A percentile compares a stretch with the other conserved stretches of the same genome.
These are phyloP conservation scores for Aldrovandia affinis DNA, from an alignment of 2,797 vertebrate genomes.

Conservation along the genomic window DNA sequence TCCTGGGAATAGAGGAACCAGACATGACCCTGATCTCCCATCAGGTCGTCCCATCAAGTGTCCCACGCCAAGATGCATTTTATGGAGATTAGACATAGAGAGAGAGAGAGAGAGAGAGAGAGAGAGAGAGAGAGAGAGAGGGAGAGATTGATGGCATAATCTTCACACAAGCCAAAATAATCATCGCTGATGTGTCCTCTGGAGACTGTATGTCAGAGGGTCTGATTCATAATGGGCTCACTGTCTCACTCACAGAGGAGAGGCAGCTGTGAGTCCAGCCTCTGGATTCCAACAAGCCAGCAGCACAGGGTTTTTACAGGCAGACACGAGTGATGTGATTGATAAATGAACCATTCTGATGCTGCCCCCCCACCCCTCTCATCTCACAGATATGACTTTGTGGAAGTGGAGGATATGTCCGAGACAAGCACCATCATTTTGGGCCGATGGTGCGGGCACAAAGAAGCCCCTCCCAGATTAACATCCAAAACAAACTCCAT, in stretches of 20 bases:
- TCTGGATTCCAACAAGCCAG: no score
- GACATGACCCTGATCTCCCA: background rate
- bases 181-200: background rate
- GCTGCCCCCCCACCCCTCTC: background rate
- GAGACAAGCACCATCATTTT: constrained; percentile 88
- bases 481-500: constrained; percentile 87
- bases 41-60: constrained; percentile 13
- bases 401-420: constrained; percentile 91
- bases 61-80: background rate
- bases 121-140: constrained; percentile 8
- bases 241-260: background rate
- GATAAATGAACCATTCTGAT: background rate
- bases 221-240: background rate
- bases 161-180: background rate
- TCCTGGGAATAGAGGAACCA: background rate
- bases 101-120: background rate
- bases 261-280: no score
- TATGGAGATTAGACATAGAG: background rate
- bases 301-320: background rate
- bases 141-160: background rate
- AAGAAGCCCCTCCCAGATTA: constrained; percentile 83
- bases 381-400: constrained; percentile 88
- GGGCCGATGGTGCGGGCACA: constrained; percentile 94
- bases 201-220: background rate
- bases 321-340: no score